Evolutionary conservation across 2,113 vertebrate genomes (phyloP).

Genomic region (Atlantisia rogersi): DNA sequence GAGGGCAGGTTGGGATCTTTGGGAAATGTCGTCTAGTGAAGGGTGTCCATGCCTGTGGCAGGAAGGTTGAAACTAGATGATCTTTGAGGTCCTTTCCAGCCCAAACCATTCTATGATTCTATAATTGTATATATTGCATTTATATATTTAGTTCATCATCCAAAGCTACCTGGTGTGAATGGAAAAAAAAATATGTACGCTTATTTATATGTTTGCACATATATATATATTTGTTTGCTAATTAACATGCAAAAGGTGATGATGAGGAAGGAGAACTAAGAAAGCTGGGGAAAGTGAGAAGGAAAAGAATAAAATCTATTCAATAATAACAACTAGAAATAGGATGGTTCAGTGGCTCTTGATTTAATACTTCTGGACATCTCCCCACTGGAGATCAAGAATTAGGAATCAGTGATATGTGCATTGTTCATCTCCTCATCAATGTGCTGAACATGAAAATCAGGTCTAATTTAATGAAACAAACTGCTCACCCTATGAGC

Average conservation of each 20-base stretch:
- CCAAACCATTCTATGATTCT: too few species aligned
- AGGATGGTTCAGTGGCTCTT: background rate
- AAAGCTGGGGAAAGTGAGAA: background rate
- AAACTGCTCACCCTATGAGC: background rate
- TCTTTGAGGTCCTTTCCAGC: too few species aligned
- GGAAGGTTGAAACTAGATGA: too few species aligned
- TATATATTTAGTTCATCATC: background rate
- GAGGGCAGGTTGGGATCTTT: too few species aligned
- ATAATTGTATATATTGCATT: background rate
- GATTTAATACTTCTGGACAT: slow-evolving; percentile 15
- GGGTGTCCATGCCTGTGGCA: too few species aligned
- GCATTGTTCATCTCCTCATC: slow-evolving; percentile 28
- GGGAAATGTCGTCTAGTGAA: too few species aligned
- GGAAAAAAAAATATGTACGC: background rate
- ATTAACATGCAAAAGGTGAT: background rate
- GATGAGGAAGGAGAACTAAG: background rate
- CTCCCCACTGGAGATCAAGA: slow-evolving; percentile 12
- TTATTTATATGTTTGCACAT: background rate
- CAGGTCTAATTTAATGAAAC: slow-evolving; percentile 1
- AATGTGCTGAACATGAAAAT: slow-evolving; percentile 21
- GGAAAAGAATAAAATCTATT: background rate
- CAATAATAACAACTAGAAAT: background rate
- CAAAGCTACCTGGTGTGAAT: background rate
- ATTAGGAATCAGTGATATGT: slow-evolving; percentile 9
- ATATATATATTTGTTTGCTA: background rate